Percentiles rank a stretch among this genome's conserved stretches.
phyloP scores from a whole-genome alignment of 2,888 invertebrate species.

The Pandemis cinnamomeana region DNA sequence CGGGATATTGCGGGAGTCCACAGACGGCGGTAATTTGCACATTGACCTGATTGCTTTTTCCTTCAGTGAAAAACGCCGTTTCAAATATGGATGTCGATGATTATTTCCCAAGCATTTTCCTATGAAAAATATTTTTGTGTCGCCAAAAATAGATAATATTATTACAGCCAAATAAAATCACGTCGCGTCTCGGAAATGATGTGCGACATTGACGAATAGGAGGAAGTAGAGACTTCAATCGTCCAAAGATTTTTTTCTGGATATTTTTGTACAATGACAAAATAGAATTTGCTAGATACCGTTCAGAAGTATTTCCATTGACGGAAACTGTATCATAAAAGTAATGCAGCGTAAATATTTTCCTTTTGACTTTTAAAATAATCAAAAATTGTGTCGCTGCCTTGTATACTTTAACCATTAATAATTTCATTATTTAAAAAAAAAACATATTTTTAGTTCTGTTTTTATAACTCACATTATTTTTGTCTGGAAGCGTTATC shows the following conservation, averaged over 20 bases:
- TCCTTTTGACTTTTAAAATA: not conserved
- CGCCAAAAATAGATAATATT: conserved; percentile 35
- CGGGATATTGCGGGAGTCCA: no score
- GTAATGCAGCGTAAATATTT: not conserved
- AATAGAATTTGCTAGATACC: conserved; percentile 11
- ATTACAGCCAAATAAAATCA: conserved; percentile 42
- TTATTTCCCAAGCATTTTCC: not conserved
- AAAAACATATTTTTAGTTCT: no score
- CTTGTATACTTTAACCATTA: no score
- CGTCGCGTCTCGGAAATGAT: conserved; percentile 55
- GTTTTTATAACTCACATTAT: not conserved
- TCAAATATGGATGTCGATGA: not conserved
- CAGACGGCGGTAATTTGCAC: no score
- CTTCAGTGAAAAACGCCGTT: not conserved
- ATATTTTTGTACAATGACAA: conserved; percentile 18
- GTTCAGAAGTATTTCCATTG: not conserved
- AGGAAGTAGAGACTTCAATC: conserved; percentile 62
- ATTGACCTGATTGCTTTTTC: not conserved
- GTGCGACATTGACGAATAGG: conserved; percentile 62
- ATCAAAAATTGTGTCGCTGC: not conserved
- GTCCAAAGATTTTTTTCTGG: not conserved
- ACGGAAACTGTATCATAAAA: not conserved
- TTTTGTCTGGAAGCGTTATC: not conserved
- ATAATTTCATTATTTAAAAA: no score
- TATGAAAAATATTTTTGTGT: not conserved